Conservation (phyloP, 2,888 invertebrate species). For the Callyntrura sp. region DNA sequence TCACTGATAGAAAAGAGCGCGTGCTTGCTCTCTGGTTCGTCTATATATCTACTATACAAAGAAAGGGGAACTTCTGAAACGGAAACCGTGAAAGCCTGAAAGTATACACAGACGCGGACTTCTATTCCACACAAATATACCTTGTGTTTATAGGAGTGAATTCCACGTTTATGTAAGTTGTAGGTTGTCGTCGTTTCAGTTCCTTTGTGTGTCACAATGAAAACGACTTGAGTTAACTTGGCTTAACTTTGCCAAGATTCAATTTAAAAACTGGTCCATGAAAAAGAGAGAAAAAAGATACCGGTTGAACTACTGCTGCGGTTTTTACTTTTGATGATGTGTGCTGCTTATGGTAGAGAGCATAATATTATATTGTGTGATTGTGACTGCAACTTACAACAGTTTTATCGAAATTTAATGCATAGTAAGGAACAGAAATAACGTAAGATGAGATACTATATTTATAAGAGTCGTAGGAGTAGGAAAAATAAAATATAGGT, state of each 20-base stretch:
- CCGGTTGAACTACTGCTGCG: constrained; percentile 36
- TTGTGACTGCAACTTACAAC: not conserved
- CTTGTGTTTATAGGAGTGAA: not conserved
- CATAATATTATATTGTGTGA: too few relatives aligned
- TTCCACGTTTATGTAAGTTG: constrained; percentile 3
- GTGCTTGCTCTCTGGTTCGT: not conserved
- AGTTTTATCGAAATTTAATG: not conserved
- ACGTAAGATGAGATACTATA: not conserved
- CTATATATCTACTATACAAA: not conserved
- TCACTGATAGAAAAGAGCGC: not conserved
- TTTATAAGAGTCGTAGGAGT: not conserved
- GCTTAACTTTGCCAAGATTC: constrained; percentile 65
- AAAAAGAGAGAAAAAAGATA: not conserved
- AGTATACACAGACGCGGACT: not conserved
- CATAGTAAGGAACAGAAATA: not conserved
- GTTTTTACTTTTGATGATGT: constrained; percentile 35
- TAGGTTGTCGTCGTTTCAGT: constrained; percentile 34
- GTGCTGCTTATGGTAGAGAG: not conserved
- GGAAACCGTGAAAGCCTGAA: constrained; percentile 16
- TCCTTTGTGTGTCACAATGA: constrained; percentile 57
- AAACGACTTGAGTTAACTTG: constrained; percentile 62
- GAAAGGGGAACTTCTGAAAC: not conserved
- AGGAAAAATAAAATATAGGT: too few relatives aligned
- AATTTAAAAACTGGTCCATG: constrained; percentile 56
- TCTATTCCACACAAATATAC: not conserved